Evolutionary conservation across 2,797 vertebrate genomes (phyloP), one percentile per base, ranked within the genome.

Genomic region (Limosa lapponica): DNA sequence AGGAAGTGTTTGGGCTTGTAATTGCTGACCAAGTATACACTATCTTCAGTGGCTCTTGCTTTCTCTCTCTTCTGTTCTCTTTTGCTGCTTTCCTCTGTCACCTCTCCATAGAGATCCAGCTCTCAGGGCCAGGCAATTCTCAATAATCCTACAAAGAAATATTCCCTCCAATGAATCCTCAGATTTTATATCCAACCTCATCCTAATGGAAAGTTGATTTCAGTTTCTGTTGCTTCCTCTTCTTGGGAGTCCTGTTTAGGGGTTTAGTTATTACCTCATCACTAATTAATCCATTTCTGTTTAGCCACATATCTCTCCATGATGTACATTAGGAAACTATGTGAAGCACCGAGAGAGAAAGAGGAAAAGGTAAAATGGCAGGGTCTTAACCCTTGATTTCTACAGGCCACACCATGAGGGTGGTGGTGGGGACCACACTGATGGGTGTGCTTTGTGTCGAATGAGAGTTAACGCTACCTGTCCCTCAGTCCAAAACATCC

Each of bases 241-340:
- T 82, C 82, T 82, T 43, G 82, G 71, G 89, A 95, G 55, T 48
- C 89, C 96, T 95, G 32, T 52, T 54, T 67, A 95, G 89, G 82
- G 80, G 39, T 55, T 95, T 90, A 94, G 87, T 82, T 82, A 24
- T 92, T 37, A 92, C 30, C 72, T 89, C 84, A 61, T 95, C 92
- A 95, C 94, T 96, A 96, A 95, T 95, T 75, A 62, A 96, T 95
- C 91, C 95, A 15, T 97, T 96, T 97, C 96, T 96, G 93, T 97
- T 96, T 96, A 96, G 95, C 95, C 94, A 77, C 94, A 91, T 93
- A 95, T 94, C 95, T 97, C 92, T 92, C 91, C 95, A 96, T 93
- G 96, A 96, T 86, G 94, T 92, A 94, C 91, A 18, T 95, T 96
- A 96, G 96, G 88, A 97, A 97, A 94, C 89, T 91, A 87, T 97